Conservation (phyloP, 2,113 vertebrate genomes). For the Brachirus orientalis region DNA sequence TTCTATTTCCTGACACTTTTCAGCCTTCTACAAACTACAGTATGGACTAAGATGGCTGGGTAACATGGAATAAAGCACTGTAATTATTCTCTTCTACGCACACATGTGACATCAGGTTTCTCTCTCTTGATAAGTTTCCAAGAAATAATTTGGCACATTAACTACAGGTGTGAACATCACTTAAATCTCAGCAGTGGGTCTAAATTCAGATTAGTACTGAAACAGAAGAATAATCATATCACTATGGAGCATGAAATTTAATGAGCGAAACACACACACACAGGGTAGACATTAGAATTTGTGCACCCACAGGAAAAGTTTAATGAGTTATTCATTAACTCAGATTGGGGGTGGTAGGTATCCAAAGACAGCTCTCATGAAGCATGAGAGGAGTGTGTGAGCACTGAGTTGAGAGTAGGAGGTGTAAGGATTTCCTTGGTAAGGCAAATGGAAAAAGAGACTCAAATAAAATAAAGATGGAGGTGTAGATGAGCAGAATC, state of each 20-base stretch:
- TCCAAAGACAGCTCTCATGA: background rate
- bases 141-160: background rate
- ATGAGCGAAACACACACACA: slow-evolving; percentile 1
- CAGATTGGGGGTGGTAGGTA: background rate
- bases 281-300: background rate
- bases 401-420: slow-evolving; percentile 12
- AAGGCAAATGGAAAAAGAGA: slow-evolving; percentile 32
- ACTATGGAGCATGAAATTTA: background rate
- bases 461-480: slow-evolving; percentile 39
- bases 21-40: too few species aligned
- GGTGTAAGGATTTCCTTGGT: slow-evolving; percentile 15
- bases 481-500: slow-evolving; percentile 45
- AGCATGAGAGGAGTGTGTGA: background rate
- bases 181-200: background rate
- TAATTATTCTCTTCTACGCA: too few species aligned
- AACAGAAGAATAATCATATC: background rate
- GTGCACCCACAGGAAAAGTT: slow-evolving; percentile 1
- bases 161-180: background rate
- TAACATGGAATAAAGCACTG: too few species aligned
- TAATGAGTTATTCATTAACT: slow-evolving; percentile 14
- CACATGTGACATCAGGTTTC: background rate
- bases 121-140: background rate
- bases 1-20: too few species aligned
- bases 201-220: background rate
- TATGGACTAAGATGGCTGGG: too few species aligned